These are phyloP conservation scores for Athripsodes cinereus DNA, from an alignment of 2,888 invertebrate species.

Conservation along the genomic window DNA sequence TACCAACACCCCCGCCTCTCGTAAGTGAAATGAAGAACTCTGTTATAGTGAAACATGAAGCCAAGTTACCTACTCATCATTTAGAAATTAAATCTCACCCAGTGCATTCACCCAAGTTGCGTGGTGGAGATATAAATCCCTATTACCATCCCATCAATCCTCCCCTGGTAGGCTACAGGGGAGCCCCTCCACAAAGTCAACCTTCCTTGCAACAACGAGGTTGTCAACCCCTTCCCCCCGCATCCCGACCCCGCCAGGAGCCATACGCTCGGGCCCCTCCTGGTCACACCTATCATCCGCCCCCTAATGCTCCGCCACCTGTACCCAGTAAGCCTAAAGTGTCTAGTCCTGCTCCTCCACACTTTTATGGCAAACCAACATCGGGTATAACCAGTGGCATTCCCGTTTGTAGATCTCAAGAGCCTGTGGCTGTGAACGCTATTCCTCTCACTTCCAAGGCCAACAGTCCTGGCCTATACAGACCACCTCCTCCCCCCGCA, in stretches of 20 bases:
- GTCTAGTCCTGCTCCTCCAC: conserved; percentile 71
- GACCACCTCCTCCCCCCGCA: conserved; percentile 42
- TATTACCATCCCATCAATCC: conserved; percentile 51
- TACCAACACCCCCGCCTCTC: conserved; percentile 62
- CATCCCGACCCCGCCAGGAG: conserved; percentile 30
- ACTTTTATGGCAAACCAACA: conserved; percentile 61
- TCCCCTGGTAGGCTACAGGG: conserved; percentile 38
- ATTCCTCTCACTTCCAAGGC: conserved; percentile 56
- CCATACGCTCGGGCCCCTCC: conserved; percentile 27
- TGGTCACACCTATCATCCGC: conserved; percentile 42
- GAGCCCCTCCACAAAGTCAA: conserved; percentile 29
- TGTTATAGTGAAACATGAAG: conserved; percentile 75
- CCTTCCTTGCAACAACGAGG: conserved; percentile 31
- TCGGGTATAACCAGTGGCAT: conserved; percentile 54
- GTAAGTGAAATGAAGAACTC: conserved; percentile 66
- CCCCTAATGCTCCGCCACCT: conserved; percentile 43
- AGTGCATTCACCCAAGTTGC: conserved; percentile 53
- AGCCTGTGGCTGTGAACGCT: conserved; percentile 36
- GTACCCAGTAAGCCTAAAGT: conserved; percentile 60
- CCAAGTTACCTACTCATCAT: conserved; percentile 53
- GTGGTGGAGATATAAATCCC: conserved; percentile 46
- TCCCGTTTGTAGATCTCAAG: conserved; percentile 46
- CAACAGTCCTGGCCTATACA: conserved; percentile 43
- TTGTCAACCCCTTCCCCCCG: conserved; percentile 33
- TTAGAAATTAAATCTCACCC: conserved; percentile 52